A percentile compares a stretch with the other conserved stretches of the same genome.
These are phyloP conservation scores for Meiosimyza decipiens DNA, from an alignment of 2,888 invertebrate species.

Conservation along the genomic window DNA sequence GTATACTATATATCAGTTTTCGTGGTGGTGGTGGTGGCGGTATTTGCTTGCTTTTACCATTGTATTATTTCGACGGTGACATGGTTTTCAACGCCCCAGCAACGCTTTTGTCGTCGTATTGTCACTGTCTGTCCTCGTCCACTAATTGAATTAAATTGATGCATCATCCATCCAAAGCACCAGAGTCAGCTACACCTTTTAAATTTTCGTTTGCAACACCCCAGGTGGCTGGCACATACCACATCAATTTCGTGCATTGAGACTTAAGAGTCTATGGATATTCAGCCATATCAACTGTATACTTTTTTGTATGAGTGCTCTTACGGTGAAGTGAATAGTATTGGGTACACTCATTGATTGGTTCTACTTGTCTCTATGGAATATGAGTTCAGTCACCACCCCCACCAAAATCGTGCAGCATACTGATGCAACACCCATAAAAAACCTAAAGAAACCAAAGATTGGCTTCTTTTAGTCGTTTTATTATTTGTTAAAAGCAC, in stretches of 20 bases:
- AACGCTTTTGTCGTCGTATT: too few species aligned
- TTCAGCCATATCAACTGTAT: background rate
- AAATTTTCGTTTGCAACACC: background rate
- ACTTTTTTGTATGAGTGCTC: background rate
- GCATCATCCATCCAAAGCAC: background rate
- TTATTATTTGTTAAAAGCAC: background rate
- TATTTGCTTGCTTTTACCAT: too few species aligned
- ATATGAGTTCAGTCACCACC: too few species aligned
- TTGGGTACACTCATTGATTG: too few species aligned
- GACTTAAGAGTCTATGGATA: too few species aligned
- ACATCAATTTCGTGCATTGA: background rate
- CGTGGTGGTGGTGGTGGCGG: background rate
- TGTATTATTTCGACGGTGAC: background rate
- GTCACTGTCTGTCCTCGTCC: background rate
- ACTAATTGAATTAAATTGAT: conserved; percentile 26
- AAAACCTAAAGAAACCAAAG: too few species aligned
- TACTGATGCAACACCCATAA: background rate
- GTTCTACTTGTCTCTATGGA: too few species aligned
- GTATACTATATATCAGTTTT: background rate
- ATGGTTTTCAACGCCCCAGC: conserved; percentile 12
- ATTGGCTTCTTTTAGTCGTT: background rate
- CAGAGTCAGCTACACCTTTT: background rate
- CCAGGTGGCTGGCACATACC: background rate
- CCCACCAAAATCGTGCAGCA: too few species aligned
- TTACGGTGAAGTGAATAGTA: too few species aligned